Conservation (phyloP, 1,140 invertebrate genomes). For the Zaprionus ghesquierei region DNA sequence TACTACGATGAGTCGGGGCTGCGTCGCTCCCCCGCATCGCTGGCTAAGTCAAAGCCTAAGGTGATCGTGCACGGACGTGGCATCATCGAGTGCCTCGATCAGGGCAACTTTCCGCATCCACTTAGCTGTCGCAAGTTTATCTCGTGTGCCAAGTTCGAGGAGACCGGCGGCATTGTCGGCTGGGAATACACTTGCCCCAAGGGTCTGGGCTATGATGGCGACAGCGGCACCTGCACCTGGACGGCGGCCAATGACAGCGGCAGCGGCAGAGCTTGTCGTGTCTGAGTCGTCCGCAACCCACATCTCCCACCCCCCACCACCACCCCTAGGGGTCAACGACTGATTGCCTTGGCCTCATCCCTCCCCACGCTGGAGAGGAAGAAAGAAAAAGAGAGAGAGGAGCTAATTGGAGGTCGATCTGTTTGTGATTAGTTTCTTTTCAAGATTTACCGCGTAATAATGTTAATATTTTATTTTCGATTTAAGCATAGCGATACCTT, state of each 20-base stretch:
- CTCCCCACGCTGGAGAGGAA: not conserved
- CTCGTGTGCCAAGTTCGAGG: slow-evolving; percentile 90
- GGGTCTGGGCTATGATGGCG: slow-evolving; percentile 92
- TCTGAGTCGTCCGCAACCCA: slow-evolving; percentile 29
- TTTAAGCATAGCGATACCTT: slow-evolving; percentile 14
- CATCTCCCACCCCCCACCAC: not conserved
- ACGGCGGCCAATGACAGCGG: slow-evolving; percentile 83
- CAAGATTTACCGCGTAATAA: not conserved
- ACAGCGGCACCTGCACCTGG: slow-evolving; percentile 95
- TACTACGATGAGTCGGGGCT: slow-evolving; percentile 5
- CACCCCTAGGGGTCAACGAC: slow-evolving; percentile 32
- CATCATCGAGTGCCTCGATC: slow-evolving; percentile 91
- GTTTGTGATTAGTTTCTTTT: slow-evolving; percentile 31
- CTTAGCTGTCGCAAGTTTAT: slow-evolving; percentile 94
- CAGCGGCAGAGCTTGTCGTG: slow-evolving; percentile 86
- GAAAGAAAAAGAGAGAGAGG: not conserved
- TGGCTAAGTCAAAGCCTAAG: slow-evolving; percentile 51
- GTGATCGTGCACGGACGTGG: slow-evolving; percentile 83
- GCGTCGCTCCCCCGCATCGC: not conserved
- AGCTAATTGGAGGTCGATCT: slow-evolving; percentile 12
- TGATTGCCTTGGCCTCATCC: slow-evolving; percentile 30
- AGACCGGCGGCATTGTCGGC: slow-evolving; percentile 88
- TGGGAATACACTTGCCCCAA: slow-evolving; percentile 94
- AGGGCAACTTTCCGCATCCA: slow-evolving; percentile 94
- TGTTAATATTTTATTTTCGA: slow-evolving; percentile 26